Base-by-base conservation (phyloP, 2,888 invertebrate species). In the Leuctra nigra region DNA sequence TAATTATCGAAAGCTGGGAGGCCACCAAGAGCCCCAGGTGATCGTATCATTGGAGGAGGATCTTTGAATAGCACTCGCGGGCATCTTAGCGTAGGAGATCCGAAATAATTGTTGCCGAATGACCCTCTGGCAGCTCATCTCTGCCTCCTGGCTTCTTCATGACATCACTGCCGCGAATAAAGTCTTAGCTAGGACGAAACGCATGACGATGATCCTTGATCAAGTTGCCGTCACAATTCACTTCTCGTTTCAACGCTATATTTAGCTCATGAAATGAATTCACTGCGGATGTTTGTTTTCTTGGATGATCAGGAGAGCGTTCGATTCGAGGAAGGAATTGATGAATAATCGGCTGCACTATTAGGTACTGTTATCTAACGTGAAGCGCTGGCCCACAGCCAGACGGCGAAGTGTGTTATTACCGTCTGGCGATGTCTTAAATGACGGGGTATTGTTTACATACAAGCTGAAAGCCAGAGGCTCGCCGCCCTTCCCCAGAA, bases 201-300 rank as follows among this genome's bases (percentile, higher is more conserved):
- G 41, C 20, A 20, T 29, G 18, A 41, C 14, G 20, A 20, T 20
- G 23, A 44, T 44, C 23, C 44, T 20, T 18, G 44, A 22, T 44
- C 3, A 44, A 2, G 18, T 44, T 44, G 23, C 16, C 20, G 44
- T 44, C 44, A 44, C 44, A 44, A 11, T 22, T 23, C 20, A 18
- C 29, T 29, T 29, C 29, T 29, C 7, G 7, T 29, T 7, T 29
- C 29, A 29, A 29, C 29, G 23, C 44, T 44, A 44, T 44, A 18
- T 44, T 44, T 44, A 44, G 23, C 6, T 20, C 23, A 23, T 20
- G 44, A 20, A 44, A 44, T 44, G 20, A 44, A 41, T 44, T 44
- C 44, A 29, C 29, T 29, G 7, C 44, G 44, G 44, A 44, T 44
- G 44, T 44, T 23, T 16, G n/a, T 44, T 44, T 44, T 23, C 44